Evolutionary conservation across 2,113 vertebrate genomes (phyloP).

Genomic region (Datnioides undecimradiatus): DNA sequence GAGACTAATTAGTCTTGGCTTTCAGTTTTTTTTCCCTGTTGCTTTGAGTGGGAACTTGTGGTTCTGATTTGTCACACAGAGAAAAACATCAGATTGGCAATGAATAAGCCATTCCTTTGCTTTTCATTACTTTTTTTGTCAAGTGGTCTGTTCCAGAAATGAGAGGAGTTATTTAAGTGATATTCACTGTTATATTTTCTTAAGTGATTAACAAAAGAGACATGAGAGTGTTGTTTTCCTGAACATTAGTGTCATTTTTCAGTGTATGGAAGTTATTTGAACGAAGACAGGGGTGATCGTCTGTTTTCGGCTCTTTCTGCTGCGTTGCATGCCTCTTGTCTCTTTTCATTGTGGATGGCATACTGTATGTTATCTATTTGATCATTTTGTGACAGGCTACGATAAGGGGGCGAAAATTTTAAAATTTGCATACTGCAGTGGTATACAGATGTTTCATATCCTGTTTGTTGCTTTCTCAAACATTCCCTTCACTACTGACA

Average conservation of each 20-base stretch:
- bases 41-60: conserved; percentile 49
- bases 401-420: conserved; percentile 9
- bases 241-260: conserved; percentile 1
- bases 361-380: neutral
- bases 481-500: neutral
- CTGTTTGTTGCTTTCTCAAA: conserved; percentile 14
- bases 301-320: too few relatives aligned
- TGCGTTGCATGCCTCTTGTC: too few relatives aligned
- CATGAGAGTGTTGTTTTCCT: conserved; percentile 9
- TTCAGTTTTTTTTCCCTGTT: conserved; percentile 11
- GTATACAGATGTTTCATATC: neutral
- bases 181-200: neutral
- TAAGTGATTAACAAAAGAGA: conserved; percentile 18
- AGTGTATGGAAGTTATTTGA: conserved; percentile 10
- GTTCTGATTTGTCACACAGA: conserved; percentile 54
- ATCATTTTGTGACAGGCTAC: conserved; percentile 8
- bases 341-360: neutral
- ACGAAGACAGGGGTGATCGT: too few relatives aligned
- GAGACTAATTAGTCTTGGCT: conserved; percentile 58
- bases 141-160: conserved; percentile 22
- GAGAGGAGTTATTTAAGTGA: conserved; percentile 29
- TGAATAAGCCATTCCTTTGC: conserved; percentile 51
- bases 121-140: conserved; percentile 16
- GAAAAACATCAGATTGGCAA: conserved; percentile 44
- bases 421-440: neutral